These are phyloP conservation scores for Lagopus muta DNA, from an alignment of 2,113 vertebrate species.

Conservation along the genomic window DNA sequence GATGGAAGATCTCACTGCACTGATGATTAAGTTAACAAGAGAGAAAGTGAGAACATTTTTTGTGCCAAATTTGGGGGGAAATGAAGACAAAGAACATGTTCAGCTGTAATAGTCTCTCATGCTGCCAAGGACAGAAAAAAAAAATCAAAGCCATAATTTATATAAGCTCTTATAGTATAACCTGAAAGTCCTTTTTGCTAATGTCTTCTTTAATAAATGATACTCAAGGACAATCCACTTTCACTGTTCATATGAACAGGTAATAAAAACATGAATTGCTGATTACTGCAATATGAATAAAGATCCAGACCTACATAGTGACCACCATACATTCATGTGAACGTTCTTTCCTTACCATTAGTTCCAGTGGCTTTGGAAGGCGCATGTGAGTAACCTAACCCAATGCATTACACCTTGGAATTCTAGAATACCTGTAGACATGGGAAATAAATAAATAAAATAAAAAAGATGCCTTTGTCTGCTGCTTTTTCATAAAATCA, in stretches of 20 bases:
- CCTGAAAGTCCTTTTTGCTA: background rate
- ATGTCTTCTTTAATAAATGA: background rate
- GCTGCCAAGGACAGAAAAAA: background rate
- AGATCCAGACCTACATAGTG: background rate
- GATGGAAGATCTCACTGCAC: background rate
- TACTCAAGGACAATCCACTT: background rate
- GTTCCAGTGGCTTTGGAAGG: background rate
- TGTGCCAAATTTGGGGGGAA: background rate
- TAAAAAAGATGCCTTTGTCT: background rate
- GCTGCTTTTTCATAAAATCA: conserved; percentile 13
- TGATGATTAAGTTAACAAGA: background rate
- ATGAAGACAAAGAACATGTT: background rate
- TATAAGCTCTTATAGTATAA: background rate
- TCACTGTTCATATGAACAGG: background rate
- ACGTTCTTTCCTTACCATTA: background rate
- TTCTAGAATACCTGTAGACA: background rate
- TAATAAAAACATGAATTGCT: background rate
- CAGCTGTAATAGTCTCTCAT: background rate
- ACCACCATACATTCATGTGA: background rate
- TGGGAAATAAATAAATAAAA: background rate
- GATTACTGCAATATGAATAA: background rate
- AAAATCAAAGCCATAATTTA: background rate
- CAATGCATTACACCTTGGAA: background rate
- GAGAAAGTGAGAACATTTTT: background rate
- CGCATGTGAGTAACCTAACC: background rate